phyloP scores from a whole-genome alignment of 1,140 invertebrate genomes.

The Drosophila suzukii region DNA sequence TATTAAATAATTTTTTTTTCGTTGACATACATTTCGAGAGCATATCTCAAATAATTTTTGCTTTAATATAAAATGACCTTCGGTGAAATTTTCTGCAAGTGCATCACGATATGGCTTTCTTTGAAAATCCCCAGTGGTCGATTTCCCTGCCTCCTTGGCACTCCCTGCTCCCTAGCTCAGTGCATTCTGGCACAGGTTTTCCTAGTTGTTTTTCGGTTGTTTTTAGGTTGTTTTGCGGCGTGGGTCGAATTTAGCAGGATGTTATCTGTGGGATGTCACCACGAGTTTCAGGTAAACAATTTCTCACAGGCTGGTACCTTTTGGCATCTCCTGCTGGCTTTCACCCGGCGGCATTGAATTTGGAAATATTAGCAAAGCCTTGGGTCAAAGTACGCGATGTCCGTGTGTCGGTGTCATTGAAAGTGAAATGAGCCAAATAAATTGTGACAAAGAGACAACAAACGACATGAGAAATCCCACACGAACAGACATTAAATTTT shows the following conservation, averaged over 20 bases:
- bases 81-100: conserved; percentile 5
- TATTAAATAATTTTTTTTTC: too few relatives aligned
- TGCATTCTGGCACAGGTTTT: conserved; percentile 27
- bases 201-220: not conserved
- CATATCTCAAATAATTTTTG: too few relatives aligned
- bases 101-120: conserved; percentile 43
- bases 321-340: conserved; percentile 50
- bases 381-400: conserved; percentile 64
- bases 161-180: conserved; percentile 12
- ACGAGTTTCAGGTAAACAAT: conserved; percentile 31
- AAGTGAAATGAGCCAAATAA: conserved; percentile 55
- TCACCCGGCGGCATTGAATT: conserved; percentile 55
- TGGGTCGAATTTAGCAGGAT: conserved; percentile 63
- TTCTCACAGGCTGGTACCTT: conserved; percentile 29
- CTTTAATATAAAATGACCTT: too few relatives aligned
- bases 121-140: conserved; percentile 22
- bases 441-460: conserved; percentile 40
- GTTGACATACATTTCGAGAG: too few relatives aligned
- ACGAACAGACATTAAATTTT: conserved; percentile 41
- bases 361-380: conserved; percentile 57
- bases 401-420: conserved; percentile 38
- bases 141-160: conserved; percentile 32
- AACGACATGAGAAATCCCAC: conserved; percentile 36
- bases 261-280: conserved; percentile 63
- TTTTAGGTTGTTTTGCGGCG: conserved; percentile 22